Evolutionary conservation across 2,797 vertebrate genomes (phyloP).

Genomic region (Sorex maritimensis): DNA sequence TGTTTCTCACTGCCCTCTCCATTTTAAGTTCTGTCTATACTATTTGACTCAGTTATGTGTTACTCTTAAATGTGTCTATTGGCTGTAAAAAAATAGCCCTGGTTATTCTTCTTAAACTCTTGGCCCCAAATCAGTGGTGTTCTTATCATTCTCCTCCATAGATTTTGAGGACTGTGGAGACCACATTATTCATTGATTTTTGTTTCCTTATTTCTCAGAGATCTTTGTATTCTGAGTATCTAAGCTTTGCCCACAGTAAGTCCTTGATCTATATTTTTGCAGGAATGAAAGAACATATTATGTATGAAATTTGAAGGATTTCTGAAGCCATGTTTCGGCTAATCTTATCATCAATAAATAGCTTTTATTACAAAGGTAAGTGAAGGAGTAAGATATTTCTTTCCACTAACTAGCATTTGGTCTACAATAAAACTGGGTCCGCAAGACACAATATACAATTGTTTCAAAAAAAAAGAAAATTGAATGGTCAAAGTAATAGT

Average conservation of each 20-base stretch:
- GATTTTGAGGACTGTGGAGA: neutral
- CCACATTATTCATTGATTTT: neutral
- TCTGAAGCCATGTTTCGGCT: neutral
- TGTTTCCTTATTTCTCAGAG: neutral
- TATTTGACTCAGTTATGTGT: neutral
- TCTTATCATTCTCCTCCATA: neutral
- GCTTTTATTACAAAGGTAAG: constrained; percentile 46
- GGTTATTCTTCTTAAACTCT: neutral
- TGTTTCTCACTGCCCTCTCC: neutral
- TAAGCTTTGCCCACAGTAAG: neutral
- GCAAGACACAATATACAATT: neutral
- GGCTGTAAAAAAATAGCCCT: neutral
- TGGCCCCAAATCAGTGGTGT: neutral
- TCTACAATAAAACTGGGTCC: constrained; percentile 29
- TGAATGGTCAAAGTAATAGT: constrained; percentile 36
- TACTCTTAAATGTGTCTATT: constrained; percentile 5
- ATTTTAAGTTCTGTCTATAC: neutral
- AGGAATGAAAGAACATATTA: constrained; percentile 14
- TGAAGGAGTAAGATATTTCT: constrained; percentile 35
- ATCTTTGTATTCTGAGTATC: neutral
- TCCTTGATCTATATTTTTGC: neutral
- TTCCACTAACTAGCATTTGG: constrained; percentile 28
- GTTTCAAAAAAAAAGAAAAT: constrained; percentile 57
- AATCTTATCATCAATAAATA: constrained; percentile 65
- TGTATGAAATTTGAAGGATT: constrained; percentile 29